These are phyloP conservation scores for Drosophila bipectinata DNA, from an alignment of 1,140 invertebrate species.

Conservation along the genomic window DNA sequence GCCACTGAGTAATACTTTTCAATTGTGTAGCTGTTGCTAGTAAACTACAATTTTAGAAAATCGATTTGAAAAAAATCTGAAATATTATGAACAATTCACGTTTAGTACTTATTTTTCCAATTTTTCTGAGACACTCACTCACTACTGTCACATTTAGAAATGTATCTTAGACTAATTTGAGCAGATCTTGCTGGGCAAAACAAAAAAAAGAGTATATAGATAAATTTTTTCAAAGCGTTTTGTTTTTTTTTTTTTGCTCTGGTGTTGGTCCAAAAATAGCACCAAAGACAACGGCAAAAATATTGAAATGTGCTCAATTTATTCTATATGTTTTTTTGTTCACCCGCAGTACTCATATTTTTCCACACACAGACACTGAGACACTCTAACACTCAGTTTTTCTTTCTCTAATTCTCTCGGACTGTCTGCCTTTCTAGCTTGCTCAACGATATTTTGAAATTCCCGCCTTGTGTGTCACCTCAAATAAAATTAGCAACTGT, in stretches of 20 bases:
- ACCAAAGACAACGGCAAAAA: conserved; percentile 46
- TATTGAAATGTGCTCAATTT: conserved; percentile 74
- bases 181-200: conserved; percentile 64
- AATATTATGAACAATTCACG: conserved; percentile 7
- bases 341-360: conserved; percentile 56
- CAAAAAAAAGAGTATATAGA: conserved; percentile 52
- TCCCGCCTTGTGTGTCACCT: conserved; percentile 80
- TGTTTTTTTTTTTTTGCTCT: conserved; percentile 19
- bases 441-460: conserved; percentile 51
- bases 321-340: not conserved
- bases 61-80: not conserved
- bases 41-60: conserved; percentile 56
- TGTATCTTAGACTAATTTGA: conserved; percentile 82
- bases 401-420: not conserved
- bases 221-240: conserved; percentile 33
- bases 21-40: conserved; percentile 59
- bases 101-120: conserved; percentile 61
- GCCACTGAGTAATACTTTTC: conserved; percentile 21
- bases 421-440: conserved; percentile 14
- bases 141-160: conserved; percentile 80
- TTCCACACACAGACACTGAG: conserved; percentile 41
- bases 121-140: conserved; percentile 57
- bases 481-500: conserved; percentile 80
- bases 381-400: conserved; percentile 10
- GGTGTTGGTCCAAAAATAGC: conserved; percentile 60